A percentile compares a stretch with the other conserved stretches of the same genome.
Conservation (phyloP, 1,140 invertebrate species). For the Ceratitis capitata region DNA sequence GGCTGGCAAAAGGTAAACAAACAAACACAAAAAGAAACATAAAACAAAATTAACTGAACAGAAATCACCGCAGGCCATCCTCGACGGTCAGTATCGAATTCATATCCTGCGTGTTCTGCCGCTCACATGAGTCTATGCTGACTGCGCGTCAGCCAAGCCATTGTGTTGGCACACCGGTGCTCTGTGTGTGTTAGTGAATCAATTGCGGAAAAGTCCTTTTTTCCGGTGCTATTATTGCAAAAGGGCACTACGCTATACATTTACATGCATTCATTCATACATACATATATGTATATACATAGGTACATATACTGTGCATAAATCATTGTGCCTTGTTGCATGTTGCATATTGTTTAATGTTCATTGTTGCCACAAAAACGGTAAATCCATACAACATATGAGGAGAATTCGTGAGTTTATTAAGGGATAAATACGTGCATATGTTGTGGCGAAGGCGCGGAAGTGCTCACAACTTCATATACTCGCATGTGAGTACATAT, state of each 20-base stretch:
- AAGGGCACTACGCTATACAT: background rate
- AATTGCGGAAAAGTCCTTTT: conserved; percentile 42
- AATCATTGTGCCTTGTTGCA: conserved; percentile 19
- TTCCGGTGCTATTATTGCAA: background rate
- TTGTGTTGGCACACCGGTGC: too few species aligned
- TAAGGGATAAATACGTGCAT: conserved; percentile 47
- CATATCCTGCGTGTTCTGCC: conserved; percentile 14
- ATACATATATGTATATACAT: background rate
- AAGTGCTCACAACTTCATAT: background rate
- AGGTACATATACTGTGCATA: background rate
- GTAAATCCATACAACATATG: background rate
- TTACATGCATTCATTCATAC: background rate
- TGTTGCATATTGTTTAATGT: conserved; percentile 6
- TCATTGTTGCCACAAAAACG: conserved; percentile 23
- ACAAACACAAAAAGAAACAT: background rate
- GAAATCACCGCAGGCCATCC: background rate
- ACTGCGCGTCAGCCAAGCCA: background rate
- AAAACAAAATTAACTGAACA: background rate
- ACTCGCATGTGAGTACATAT: background rate
- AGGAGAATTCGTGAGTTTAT: conserved; percentile 39
- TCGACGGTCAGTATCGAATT: background rate
- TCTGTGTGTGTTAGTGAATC: conserved; percentile 15
- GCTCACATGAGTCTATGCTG: background rate
- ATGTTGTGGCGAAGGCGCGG: conserved; percentile 50
- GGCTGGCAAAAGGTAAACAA: background rate